Base-by-base conservation (phyloP, 2,888 invertebrate species). In the Teleogryllus oceanicus region DNA sequence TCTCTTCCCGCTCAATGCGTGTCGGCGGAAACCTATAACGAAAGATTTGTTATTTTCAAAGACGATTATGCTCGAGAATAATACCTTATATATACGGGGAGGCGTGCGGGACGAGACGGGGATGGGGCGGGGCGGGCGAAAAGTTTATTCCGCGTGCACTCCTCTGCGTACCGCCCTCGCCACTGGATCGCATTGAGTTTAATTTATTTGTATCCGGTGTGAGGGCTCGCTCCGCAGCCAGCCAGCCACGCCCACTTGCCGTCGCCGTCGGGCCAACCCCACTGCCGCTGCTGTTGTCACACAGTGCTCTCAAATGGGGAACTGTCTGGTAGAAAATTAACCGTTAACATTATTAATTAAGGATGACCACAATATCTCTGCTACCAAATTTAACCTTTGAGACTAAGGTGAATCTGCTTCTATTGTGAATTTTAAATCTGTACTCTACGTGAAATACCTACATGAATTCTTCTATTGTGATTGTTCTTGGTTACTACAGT, bases 21-120 rank as follows among this genome's bases (percentile, higher is more conserved):
- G 13, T 62, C 62, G 62, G 62, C 62, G 62, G 62, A 62, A 62
- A 62, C 62, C 62, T 62, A 62, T 62, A 62, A 62, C 62, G 62
- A 62, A 62, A 62, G 62, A 62, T 62, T 62, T 62, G 62, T 62
- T 62, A 62, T 62, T 62, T 62, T 62, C 62, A 62, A 62, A 62
- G 62, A 62, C 62, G 62, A 62, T 62, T 62, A 62, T 62, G n/a
- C 62, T 62, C n/a, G 16, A 62, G 62, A 62, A 62, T 62, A 62
- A 62, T 62, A 62, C 62, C 62, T 62, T 62, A 62, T 62, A 62
- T 62, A 62, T 62, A 62, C 62, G 62, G 62, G n/a, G 62, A 62
- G 62, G 62, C 37, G 37, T 37, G 62, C n/a, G 62, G 62, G 8
- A n/a, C 11, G 4, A 0, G 62, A 5, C 24, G 37, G 8, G 37